Conservation (phyloP, 1,140 invertebrate species). For the Samia ricini region DNA sequence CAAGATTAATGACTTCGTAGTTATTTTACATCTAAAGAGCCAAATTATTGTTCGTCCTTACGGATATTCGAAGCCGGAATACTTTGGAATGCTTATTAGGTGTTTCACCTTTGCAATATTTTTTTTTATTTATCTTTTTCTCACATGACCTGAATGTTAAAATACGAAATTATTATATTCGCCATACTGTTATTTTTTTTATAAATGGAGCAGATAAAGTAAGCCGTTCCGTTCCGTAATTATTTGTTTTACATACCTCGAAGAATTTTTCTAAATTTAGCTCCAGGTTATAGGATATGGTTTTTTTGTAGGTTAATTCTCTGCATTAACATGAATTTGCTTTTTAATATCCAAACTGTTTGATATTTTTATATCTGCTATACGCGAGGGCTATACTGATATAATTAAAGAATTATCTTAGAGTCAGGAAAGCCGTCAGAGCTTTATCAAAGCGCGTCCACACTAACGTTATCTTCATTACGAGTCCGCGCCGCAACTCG, state of each 20-base stretch:
- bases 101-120: conserved; percentile 6
- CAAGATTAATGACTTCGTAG: conserved; percentile 46
- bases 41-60: not conserved
- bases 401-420: conserved; percentile 67
- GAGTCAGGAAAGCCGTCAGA: conserved; percentile 58
- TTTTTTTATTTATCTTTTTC: conserved; percentile 2
- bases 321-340: not conserved
- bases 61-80: not conserved
- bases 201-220: conserved; percentile 1
- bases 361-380: conserved; percentile 37
- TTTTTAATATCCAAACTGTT: conserved; percentile 14
- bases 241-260: too few relatives aligned
- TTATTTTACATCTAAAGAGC: conserved; percentile 1
- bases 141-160: not conserved
- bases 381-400: conserved; percentile 48
- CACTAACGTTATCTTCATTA: conserved; percentile 68
- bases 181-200: not conserved
- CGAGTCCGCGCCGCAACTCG: conserved; percentile 54
- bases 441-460: conserved; percentile 58
- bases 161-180: not conserved
- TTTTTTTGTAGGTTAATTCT: not conserved
- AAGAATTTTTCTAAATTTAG: too few relatives aligned
- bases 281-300: not conserved
- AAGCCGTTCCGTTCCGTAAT: too few relatives aligned
- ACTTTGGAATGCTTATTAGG: conserved; percentile 2